Conservation (phyloP, 2,888 invertebrate genomes). For the Andrena bucephala region DNA sequence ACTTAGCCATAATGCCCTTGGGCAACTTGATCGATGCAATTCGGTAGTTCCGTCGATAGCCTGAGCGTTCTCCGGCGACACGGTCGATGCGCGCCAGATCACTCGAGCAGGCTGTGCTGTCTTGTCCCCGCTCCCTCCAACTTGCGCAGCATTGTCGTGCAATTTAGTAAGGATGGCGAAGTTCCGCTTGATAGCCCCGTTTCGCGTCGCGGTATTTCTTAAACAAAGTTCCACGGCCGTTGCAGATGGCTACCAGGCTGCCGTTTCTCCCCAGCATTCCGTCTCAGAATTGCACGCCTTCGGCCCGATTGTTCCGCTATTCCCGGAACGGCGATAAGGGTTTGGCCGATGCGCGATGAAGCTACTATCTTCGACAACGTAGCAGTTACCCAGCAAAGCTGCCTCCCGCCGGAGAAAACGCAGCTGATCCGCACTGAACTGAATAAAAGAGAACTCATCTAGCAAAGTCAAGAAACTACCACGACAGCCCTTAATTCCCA, state of each 20-base stretch:
- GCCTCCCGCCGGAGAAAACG: no score
- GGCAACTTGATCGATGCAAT: neutral
- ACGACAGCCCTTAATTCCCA: no score
- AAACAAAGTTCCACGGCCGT: slow-evolving; percentile 38
- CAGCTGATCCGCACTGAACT: no score
- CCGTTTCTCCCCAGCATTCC: neutral
- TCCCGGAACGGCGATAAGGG: neutral
- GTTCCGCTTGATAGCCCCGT: slow-evolving; percentile 26
- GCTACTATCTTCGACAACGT: no score
- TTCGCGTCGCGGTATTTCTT: slow-evolving; percentile 32
- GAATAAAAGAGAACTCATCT: no score
- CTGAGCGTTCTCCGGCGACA: neutral
- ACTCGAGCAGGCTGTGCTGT: slow-evolving; percentile 7
- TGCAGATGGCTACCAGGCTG: neutral
- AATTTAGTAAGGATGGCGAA: slow-evolving; percentile 29
- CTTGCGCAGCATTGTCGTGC: slow-evolving; percentile 24
- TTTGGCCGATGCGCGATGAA: neutral
- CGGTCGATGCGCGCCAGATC: slow-evolving; percentile 28
- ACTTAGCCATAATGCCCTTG: neutral
- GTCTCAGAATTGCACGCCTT: neutral
- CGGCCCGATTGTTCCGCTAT: neutral
- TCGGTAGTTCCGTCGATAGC: slow-evolving; percentile 15
- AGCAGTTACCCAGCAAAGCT: no score
- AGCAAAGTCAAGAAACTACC: no score
- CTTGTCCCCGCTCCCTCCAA: slow-evolving; percentile 12